These are phyloP conservation scores for Pristionchus entomophagus DNA, from an alignment of 2,888 invertebrate genomes.

Conservation along the genomic window DNA sequence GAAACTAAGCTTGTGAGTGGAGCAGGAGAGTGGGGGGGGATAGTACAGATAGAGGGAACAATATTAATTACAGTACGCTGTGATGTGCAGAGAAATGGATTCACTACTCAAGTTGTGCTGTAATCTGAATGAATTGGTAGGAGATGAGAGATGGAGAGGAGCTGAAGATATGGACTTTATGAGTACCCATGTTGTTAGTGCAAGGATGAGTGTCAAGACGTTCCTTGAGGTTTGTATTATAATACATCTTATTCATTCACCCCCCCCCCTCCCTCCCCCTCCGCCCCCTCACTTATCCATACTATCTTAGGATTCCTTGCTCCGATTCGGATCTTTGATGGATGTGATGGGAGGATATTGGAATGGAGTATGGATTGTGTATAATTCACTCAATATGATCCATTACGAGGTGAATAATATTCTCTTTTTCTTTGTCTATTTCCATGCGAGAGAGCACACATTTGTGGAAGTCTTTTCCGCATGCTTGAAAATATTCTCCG, in stretches of 20 bases:
- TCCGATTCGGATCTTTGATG: constrained; percentile 1
- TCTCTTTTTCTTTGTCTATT: neutral
- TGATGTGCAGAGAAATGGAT: constrained; percentile 24
- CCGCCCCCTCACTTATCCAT: no score
- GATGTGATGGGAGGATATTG: constrained; percentile 31
- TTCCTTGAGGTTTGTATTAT: neutral
- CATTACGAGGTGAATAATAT: constrained; percentile 14
- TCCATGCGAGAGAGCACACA: no score
- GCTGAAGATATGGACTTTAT: neutral
- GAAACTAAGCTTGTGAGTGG: neutral
- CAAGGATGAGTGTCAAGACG: neutral
- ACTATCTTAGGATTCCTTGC: neutral
- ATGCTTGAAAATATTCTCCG: no score
- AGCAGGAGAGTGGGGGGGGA: neutral
- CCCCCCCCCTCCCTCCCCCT: no score
- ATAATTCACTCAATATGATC: neutral
- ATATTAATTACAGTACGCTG: neutral
- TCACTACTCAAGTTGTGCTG: neutral
- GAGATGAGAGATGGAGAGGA: neutral
- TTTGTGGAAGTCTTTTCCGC: no score
- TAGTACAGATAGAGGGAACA: neutral
- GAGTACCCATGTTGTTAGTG: constrained; percentile 1
- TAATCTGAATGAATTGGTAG: neutral
- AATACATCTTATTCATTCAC: no score
- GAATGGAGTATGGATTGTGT: constrained; percentile 8